These are phyloP conservation scores for Poeciliopsis turrubarensis DNA, from an alignment of 2,113 vertebrate genomes.

Conservation along the genomic window DNA sequence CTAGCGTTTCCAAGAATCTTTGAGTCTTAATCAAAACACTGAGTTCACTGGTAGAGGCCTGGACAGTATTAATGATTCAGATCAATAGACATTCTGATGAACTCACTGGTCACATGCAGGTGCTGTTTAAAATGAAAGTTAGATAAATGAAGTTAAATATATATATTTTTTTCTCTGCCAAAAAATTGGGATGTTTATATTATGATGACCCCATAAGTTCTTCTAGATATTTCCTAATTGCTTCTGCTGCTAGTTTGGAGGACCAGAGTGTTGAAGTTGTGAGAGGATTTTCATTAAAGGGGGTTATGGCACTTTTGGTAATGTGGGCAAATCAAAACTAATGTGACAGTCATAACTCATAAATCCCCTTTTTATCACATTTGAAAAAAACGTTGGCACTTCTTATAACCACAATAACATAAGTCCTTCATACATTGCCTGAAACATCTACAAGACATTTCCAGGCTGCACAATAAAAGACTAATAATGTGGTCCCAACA, in stretches of 20 bases:
- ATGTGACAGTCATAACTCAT: neutral
- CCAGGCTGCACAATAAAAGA: too few species aligned
- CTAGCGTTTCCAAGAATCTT: neutral
- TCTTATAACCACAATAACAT: too few species aligned
- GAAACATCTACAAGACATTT: too few species aligned
- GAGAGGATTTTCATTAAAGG: neutral
- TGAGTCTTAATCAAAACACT: conserved; percentile 38
- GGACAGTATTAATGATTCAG: conserved; percentile 11
- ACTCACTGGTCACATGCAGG: conserved; percentile 10
- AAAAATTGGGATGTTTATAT: neutral
- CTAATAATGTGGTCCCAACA: too few species aligned
- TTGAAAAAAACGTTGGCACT: conserved; percentile 13
- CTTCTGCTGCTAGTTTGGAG: too few species aligned
- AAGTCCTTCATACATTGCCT: too few species aligned
- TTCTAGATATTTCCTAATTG: too few species aligned
- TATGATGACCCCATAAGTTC: too few species aligned
- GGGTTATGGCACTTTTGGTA: too few species aligned
- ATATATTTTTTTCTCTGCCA: neutral
- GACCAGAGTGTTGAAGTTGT: too few species aligned
- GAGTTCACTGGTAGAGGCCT: conserved; percentile 52
- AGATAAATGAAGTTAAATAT: conserved; percentile 5
- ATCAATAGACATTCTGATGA: conserved; percentile 18
- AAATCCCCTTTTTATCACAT: neutral
- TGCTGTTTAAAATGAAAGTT: conserved; percentile 21
- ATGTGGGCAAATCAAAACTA: neutral